phyloP scores from a whole-genome alignment of 2,888 invertebrate species.

The Tuta absoluta region DNA sequence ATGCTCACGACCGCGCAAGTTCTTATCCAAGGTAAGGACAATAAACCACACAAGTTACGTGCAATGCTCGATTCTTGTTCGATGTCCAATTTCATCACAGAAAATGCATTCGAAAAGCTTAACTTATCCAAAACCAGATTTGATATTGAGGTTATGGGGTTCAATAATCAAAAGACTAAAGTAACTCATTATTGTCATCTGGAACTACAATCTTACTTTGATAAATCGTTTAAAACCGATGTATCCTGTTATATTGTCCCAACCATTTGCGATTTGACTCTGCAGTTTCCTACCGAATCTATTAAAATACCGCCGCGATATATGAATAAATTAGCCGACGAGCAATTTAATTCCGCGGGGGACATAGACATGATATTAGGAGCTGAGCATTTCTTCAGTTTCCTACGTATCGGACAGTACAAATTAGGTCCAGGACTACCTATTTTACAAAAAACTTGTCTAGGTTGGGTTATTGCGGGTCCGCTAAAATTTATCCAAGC shows the following conservation, averaged over 20 bases:
- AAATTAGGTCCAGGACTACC: constrained; percentile 25
- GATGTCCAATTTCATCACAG: neutral
- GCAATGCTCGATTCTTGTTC: neutral
- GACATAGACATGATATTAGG: constrained; percentile 27
- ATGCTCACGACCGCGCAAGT: neutral
- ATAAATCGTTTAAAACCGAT: constrained; percentile 13
- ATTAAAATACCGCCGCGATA: constrained; percentile 14
- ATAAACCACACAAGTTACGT: neutral
- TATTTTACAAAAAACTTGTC: constrained; percentile 25
- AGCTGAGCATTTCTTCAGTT: constrained; percentile 27
- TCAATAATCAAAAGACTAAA: neutral
- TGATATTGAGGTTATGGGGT: neutral
- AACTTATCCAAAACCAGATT: neutral
- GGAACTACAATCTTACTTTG: constrained; percentile 19
- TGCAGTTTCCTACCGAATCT: neutral
- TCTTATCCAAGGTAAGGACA: neutral
- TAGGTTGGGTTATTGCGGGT: constrained; percentile 30
- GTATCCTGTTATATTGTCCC: constrained; percentile 31
- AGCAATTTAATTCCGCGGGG: constrained; percentile 17
- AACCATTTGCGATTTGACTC: constrained; percentile 22
- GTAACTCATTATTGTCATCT: neutral
- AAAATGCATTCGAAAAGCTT: neutral
- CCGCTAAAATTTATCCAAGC: neutral
- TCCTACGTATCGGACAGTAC: constrained; percentile 28
- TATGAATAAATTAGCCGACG: constrained; percentile 21